These are phyloP conservation scores for Pseudonaja textilis DNA, from an alignment of 2,113 vertebrate genomes.

Conservation along the genomic window DNA sequence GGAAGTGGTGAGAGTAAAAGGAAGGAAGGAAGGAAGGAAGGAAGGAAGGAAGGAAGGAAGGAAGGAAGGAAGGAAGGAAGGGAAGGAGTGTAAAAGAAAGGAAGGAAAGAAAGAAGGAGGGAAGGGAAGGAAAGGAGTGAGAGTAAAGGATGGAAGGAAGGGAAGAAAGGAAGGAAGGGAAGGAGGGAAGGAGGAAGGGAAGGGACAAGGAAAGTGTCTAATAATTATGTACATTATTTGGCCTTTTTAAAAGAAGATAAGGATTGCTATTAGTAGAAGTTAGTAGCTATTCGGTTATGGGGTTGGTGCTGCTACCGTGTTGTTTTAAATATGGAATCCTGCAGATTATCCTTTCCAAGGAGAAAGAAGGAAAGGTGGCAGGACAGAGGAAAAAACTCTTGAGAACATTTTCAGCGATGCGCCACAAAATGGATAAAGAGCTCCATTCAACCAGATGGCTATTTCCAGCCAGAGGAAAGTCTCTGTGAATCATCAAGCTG, in stretches of 20 bases:
- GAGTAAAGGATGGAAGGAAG: not conserved
- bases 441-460: not conserved
- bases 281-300: not conserved
- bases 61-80: conserved; percentile 30
- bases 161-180: not conserved
- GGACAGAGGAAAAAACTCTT: not conserved
- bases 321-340: not conserved
- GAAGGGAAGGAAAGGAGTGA: no score
- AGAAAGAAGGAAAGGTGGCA: not conserved
- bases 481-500: not conserved
- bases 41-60: fast-evolving
- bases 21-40: not conserved
- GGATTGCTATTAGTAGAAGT: not conserved
- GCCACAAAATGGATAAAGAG: not conserved
- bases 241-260: not conserved
- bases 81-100: no score
- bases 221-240: not conserved
- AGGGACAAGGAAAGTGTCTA: not conserved
- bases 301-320: not conserved
- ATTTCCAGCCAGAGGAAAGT: not conserved
- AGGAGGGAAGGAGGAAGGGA: no score
- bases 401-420: not conserved
- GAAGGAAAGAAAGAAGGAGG: conserved; percentile 19
- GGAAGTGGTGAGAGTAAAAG: not conserved
- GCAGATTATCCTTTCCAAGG: not conserved